Evolutionary conservation across 35 echinoderm and acorn worm genomes (phyloP), one percentile per base, ranked within the genome.

Genomic region (Apostichopus parvimensis): DNA sequence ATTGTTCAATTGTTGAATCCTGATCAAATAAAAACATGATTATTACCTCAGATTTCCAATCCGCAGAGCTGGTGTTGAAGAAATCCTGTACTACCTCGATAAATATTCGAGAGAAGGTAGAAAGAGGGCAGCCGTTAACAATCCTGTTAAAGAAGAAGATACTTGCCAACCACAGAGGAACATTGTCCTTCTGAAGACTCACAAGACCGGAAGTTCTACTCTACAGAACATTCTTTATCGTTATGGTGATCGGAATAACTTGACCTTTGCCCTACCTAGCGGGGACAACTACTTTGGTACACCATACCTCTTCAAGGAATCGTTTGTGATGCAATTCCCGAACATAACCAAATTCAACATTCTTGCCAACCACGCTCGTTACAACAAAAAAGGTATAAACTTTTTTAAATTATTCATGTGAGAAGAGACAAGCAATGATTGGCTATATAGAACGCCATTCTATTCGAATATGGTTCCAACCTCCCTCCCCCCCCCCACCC

Each of bases 151-250:
- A 68, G 0, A 61, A n/a, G 72, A 68, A 56, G 34, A 13, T 45
- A 65, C 14, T 89, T 92, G 94, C 61, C 73, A 20, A 12, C 94
- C 92, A 6, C 54, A 77, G 53, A 93, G 28, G 23, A 93, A 93
- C 25, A 68, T 95, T 9, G 79, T 95, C 9, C 92, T 93, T 61
- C 62, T 93, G 60, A 95, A 95, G 86, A 93, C 92, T 1, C 94
- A 95, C 66, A 95, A 95, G 82, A 93, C 92, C 15, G 94, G 76
- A 18, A 95, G 94, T 79, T 93, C 94, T 1, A 95, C 94, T 6
- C 77, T 93, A 53, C 92, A 95, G 25, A 95, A 93, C 59, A 95
- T 95, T 26, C 28, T 95, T 5, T 92, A 90, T 17, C 87, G 94
- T 8, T 95, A 79, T 73, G 94, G 94, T 52, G 92, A 95, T 66